These are phyloP conservation scores for Pristionchus entomophagus DNA, from an alignment of 2,888 invertebrate species.

Conservation along the genomic window DNA sequence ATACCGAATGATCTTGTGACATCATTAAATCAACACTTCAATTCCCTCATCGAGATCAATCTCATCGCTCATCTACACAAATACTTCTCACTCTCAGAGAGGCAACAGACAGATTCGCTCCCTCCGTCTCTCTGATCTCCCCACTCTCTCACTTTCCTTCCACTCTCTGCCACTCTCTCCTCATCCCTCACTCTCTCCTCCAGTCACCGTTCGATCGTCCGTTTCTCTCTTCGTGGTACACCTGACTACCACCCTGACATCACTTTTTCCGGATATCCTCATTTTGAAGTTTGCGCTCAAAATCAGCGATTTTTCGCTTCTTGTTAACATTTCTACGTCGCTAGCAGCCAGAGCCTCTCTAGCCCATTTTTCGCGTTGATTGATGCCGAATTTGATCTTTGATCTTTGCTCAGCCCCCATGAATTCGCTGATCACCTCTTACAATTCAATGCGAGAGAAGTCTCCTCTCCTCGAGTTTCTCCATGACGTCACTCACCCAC, in stretches of 20 bases:
- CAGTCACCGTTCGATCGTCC: slow-evolving; percentile 9
- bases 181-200: slow-evolving; percentile 35
- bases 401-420: not conserved
- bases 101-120: not conserved
- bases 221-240: slow-evolving; percentile 4
- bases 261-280: not conserved
- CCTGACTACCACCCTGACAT: slow-evolving; percentile 11
- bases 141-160: not conserved
- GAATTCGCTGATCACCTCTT: slow-evolving; percentile 25
- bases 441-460: slow-evolving; percentile 28
- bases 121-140: not conserved
- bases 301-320: not conserved
- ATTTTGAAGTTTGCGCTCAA: not conserved
- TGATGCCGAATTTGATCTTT: no score
- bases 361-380: not conserved
- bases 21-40: not conserved
- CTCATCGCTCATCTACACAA: slow-evolving; percentile 37
- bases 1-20: not conserved
- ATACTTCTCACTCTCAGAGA: slow-evolving; percentile 22
- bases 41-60: slow-evolving; percentile 1
- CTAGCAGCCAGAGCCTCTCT: not conserved
- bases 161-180: not conserved
- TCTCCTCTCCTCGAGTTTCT: slow-evolving; percentile 42
- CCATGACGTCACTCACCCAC: slow-evolving; percentile 41
- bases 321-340: not conserved